phyloP scores from a whole-genome alignment of 2,113 vertebrate species.

The Cranoglanis bouderius region DNA sequence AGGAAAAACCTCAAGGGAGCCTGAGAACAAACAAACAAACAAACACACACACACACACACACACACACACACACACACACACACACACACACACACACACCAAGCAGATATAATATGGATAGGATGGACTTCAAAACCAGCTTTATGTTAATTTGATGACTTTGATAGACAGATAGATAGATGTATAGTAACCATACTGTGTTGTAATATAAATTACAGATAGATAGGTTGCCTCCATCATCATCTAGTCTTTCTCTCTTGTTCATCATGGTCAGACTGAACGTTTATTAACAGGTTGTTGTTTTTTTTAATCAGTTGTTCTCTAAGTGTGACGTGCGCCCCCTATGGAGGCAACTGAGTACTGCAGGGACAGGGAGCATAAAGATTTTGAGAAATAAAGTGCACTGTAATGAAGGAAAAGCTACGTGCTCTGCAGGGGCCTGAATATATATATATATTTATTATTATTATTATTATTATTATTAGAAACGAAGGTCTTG shows the following conservation, averaged over 20 bases:
- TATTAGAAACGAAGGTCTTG: background rate
- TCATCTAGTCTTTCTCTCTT: too few relatives aligned
- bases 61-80: too few relatives aligned
- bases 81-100: too few relatives aligned
- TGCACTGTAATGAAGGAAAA: background rate
- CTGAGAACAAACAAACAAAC: background rate
- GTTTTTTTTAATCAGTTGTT: background rate
- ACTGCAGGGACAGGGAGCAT: background rate
- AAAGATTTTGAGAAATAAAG: background rate
- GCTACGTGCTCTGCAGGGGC: background rate
- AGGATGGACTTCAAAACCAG: background rate
- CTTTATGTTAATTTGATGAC: background rate
- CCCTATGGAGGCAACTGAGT: background rate
- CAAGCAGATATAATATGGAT: background rate
- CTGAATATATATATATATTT: too few relatives aligned
- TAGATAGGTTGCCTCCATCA: too few relatives aligned
- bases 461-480: too few relatives aligned
- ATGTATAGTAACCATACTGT: background rate
- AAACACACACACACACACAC: too few relatives aligned
- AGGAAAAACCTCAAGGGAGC: conserved; percentile 3
- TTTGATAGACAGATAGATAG: background rate
- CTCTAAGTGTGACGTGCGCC: background rate
- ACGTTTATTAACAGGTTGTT: background rate
- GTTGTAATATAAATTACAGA: too few relatives aligned
- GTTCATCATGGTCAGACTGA: too few relatives aligned